phyloP scores from a whole-genome alignment of 2,797 vertebrate species.

The Liasis olivaceus region DNA sequence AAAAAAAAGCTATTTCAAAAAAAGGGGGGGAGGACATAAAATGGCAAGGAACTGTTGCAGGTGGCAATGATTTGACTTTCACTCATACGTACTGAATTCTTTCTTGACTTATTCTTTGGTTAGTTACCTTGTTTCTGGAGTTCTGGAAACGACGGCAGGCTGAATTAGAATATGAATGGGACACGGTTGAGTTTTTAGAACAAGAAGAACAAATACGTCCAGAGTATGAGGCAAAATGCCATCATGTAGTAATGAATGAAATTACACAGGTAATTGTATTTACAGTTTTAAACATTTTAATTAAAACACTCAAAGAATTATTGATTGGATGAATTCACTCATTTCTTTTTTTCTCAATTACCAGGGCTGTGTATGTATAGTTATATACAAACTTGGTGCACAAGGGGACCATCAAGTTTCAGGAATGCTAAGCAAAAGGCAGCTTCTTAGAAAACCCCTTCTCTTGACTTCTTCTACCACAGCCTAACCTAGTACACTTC shows the following conservation, averaged over 20 bases:
- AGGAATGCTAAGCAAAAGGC: background rate
- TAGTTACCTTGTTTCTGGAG: conserved; percentile 92
- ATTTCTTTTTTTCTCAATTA: background rate
- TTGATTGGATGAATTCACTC: background rate
- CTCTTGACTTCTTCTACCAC: background rate
- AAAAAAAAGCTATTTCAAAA: background rate
- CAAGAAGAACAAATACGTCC: conserved; percentile 88
- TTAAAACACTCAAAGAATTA: background rate
- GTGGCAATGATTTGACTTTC: background rate
- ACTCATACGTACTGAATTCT: background rate
- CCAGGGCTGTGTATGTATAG: background rate
- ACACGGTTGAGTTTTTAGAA: conserved; percentile 89
- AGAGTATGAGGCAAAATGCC: conserved; percentile 89
- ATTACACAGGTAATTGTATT: conserved; percentile 82
- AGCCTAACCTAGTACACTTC: background rate
- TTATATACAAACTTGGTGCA: background rate
- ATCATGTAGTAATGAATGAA: conserved; percentile 82
- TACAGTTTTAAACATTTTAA: background rate
- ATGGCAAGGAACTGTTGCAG: background rate
- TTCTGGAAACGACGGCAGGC: conserved; percentile 94
- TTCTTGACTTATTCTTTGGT: conserved; percentile 19
- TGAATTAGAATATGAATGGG: conserved; percentile 91
- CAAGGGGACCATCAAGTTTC: background rate
- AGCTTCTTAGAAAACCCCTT: background rate
- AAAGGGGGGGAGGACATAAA: background rate